Base-by-base conservation (phyloP, 2,797 vertebrate genomes). In the Remorina albescens region DNA sequence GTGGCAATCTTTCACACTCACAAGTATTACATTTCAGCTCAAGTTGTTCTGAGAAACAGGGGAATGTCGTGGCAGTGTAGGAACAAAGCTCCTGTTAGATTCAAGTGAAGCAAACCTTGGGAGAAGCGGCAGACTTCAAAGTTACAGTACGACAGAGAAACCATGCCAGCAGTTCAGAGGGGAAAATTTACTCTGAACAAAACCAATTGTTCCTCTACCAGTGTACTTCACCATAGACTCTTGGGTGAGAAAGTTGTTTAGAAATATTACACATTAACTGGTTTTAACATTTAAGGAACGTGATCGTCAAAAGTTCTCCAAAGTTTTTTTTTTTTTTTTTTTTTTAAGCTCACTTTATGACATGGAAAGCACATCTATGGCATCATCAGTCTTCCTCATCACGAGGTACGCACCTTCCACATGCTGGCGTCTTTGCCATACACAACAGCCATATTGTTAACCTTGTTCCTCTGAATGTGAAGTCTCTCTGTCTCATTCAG, bases 391-490 rank as follows among this genome's bases (percentile, higher is more conserved):
- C n/a, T 9, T 50, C 23, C 30, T 34, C n/a, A 23, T 16, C 37
- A 11, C 30, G 18, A 8, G 23, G 41, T 41, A 80, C 94, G 76
- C 84, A 98, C 98, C 97, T 99, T 99, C 98, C 98, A 99, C 96
- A 99, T 99, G 81, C 93, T 96, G 72, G 96, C 95, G 74, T 99
- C 98, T 90, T 99, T 99, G 54, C 98, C 97, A 0, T 99, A 99
- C 51, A 98, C 97, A 79, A 99, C 96, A 0, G 98, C 98, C 96
- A 99, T 98, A 89, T 96, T 96, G 93, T 95, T 91, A 69, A 96
- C 95, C 91, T 99, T 99, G 94, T 93, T 93, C 64, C 88, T 93
- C 84, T 95, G 95, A 86, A 98, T 95, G 69, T 94, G 86, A 41
- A 95, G 92, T 58, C 83, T 93, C 92, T 97, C 96, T 0, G 98